Conservation (phyloP, 2,888 invertebrate species). For the Heliothis peltigera region DNA sequence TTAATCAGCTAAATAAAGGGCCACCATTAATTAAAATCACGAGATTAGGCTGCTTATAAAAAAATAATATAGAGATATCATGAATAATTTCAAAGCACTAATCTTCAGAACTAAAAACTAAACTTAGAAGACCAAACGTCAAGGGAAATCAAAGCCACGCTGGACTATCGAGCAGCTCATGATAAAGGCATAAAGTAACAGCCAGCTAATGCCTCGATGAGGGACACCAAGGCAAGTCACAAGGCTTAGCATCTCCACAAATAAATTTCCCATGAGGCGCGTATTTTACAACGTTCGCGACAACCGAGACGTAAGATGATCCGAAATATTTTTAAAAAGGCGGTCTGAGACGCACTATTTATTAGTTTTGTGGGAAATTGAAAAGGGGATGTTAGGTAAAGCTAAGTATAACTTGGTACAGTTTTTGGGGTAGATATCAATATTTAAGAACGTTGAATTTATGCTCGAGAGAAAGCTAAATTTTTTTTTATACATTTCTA, state of each 20-base stretch:
- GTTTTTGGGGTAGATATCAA: not conserved
- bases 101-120: conserved; percentile 14
- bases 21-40: too few relatives aligned
- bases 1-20: too few relatives aligned
- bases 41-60: too few relatives aligned
- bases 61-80: not conserved
- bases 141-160: conserved; percentile 54
- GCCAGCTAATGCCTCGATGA: conserved; percentile 58
- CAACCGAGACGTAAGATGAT: conserved; percentile 75
- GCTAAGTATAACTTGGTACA: not conserved
- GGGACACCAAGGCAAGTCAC: conserved; percentile 81
- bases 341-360: conserved; percentile 60
- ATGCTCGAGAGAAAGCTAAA: too few relatives aligned
- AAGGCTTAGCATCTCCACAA: conserved; percentile 80
- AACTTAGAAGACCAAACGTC: conserved; percentile 36
- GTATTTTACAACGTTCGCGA: conserved; percentile 79
- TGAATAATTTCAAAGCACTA: not conserved
- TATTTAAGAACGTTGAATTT: too few relatives aligned
- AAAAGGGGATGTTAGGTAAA: conserved; percentile 26
- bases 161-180: conserved; percentile 54
- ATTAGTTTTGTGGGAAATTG: conserved; percentile 66
- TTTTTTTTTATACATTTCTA: too few relatives aligned
- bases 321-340: conserved; percentile 77
- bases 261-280: conserved; percentile 86
- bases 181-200: conserved; percentile 56